phyloP scores from a whole-genome alignment of 2,797 vertebrate genomes.

The Glossophaga mutica region DNA sequence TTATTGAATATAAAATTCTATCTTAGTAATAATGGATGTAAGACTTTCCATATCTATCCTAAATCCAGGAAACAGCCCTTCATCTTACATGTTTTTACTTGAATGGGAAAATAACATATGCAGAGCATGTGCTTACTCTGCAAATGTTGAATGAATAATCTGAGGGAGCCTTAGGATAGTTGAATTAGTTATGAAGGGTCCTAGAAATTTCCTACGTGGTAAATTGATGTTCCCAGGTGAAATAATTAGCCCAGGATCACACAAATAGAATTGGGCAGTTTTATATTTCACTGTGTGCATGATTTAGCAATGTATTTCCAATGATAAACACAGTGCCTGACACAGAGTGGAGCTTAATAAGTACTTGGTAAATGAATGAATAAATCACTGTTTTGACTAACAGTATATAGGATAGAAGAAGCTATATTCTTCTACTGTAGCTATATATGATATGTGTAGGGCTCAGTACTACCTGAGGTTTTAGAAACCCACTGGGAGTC shows the following conservation, averaged over 20 bases:
- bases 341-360: not conserved
- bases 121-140: not conserved
- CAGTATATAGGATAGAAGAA: too few species aligned
- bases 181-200: not conserved
- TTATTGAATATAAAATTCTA: not conserved
- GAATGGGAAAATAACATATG: not conserved
- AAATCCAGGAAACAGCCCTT: not conserved
- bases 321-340: not conserved
- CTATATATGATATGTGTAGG: not conserved
- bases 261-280: not conserved
- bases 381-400: not conserved
- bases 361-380: not conserved
- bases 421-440: too few species aligned
- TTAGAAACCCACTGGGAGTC: too few species aligned
- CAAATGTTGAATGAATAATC: not conserved
- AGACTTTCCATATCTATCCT: not conserved
- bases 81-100: not conserved
- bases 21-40: not conserved
- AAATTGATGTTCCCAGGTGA: not conserved
- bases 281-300: not conserved
- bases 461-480: too few species aligned
- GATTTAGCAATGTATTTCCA: not conserved
- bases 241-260: not conserved
- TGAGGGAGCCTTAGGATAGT: not conserved
- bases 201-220: not conserved